A percentile compares a stretch with the other conserved stretches of the same genome.
Conservation (phyloP, 2,888 invertebrate species). For the Mimas tiliae region DNA sequence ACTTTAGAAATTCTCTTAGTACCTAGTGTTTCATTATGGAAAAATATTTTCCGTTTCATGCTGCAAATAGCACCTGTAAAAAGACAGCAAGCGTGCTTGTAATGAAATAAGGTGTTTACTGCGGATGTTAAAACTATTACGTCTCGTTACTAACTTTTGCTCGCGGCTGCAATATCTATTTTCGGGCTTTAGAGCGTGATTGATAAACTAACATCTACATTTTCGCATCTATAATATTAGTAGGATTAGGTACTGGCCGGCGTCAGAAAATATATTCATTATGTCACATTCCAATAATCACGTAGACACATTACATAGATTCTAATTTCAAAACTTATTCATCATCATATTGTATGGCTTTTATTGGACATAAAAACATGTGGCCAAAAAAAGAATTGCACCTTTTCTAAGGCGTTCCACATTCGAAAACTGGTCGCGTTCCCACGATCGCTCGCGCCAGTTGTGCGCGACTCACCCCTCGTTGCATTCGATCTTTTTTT, state of each 20-base stretch:
- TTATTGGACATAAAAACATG: slow-evolving; percentile 72
- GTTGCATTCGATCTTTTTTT: slow-evolving; percentile 57
- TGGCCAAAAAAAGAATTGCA: slow-evolving; percentile 77
- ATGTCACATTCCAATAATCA: not conserved
- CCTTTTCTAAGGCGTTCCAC: slow-evolving; percentile 83
- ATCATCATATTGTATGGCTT: slow-evolving; percentile 54
- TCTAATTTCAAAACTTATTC: slow-evolving; percentile 72
- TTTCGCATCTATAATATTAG: not conserved
- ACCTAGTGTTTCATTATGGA: too few relatives aligned
- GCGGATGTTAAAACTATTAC: too few relatives aligned
- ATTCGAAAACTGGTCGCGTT: slow-evolving; percentile 80
- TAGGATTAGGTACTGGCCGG: not conserved
- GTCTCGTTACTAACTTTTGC: too few relatives aligned
- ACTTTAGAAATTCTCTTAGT: too few relatives aligned
- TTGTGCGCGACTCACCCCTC: slow-evolving; percentile 77
- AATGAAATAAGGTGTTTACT: too few relatives aligned
- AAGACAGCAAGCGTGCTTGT: too few relatives aligned
- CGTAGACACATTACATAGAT: slow-evolving; percentile 47
- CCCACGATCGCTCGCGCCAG: slow-evolving; percentile 84
- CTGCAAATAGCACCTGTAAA: too few relatives aligned
- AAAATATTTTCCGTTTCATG: too few relatives aligned
- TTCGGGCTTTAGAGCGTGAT: too few relatives aligned
- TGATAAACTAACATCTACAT: too few relatives aligned
- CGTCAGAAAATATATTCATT: not conserved
- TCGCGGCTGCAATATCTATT: too few relatives aligned